Evolutionary conservation across 2,113 vertebrate genomes (phyloP).

Genomic region (Eclectus roratus): DNA sequence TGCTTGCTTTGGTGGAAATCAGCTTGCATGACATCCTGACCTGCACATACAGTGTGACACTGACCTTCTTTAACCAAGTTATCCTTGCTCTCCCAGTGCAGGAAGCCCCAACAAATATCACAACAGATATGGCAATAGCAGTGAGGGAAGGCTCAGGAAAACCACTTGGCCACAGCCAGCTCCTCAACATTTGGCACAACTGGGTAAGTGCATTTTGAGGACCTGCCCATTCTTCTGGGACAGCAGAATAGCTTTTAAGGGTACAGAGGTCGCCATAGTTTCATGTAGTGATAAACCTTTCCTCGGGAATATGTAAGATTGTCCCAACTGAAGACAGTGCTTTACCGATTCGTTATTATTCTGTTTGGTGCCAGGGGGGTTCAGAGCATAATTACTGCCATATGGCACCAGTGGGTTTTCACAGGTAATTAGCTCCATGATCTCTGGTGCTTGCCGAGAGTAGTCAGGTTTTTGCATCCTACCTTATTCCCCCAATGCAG

Average conservation of each 20-base stretch:
- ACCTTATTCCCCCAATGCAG: not conserved
- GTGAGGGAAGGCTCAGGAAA: not conserved
- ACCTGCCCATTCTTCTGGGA: not conserved
- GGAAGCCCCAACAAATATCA: not conserved
- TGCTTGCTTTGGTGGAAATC: not conserved
- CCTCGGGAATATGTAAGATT: not conserved
- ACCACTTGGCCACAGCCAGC: not conserved
- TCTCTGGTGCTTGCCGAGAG: not conserved
- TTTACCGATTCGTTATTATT: not conserved
- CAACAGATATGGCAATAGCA: not conserved
- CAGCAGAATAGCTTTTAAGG: not conserved
- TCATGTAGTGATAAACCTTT: not conserved
- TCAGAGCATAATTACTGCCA: not conserved
- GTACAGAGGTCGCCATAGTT: not conserved
- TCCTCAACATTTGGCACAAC: not conserved
- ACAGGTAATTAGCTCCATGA: not conserved
- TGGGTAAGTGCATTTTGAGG: rapidly evolving
- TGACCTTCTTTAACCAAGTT: not conserved
- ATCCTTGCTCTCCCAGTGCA: not conserved
- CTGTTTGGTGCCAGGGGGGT: not conserved
- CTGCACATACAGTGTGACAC: not conserved
- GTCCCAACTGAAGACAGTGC: rapidly evolving
- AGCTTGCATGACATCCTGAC: not conserved
- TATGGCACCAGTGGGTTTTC: not conserved
- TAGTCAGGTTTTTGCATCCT: not conserved